Evolutionary conservation across 1,140 invertebrate genomes (phyloP), one percentile per base, ranked within the genome.

Genomic region (Adoxophyes honmai): DNA sequence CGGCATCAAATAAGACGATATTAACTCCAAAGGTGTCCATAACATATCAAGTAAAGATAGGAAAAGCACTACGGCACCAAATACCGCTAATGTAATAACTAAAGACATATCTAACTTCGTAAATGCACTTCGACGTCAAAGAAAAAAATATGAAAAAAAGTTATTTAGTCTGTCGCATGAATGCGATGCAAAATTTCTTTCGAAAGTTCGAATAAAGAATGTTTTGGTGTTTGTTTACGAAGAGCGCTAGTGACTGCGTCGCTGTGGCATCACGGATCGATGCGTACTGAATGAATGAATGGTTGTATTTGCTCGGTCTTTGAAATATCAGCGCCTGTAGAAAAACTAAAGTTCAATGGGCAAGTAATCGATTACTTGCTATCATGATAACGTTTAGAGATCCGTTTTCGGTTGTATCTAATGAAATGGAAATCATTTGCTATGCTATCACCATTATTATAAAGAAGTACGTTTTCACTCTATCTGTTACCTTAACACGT

Each of bases 1-100:
- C 21, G 90, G 90, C 72, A 88, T 89, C 57, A 92, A 69, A 71
- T 90, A 63, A 1, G 89, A 87, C 55, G 87, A 86, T 14, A 89
- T 64, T 51, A 91, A 72, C 44, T 87, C 78, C 42, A 91, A 56
- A 13, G 89, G 55, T 62, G 90, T 91, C 81, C 87, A 90, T 8
- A 91, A 71, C 21, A 90, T 89, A 60, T 91, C 90, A 33, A 86
- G 73, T 4, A 90, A 58, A 55, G 81, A 82, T 44, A 75, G 66
- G n/a, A 70, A 66, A 8, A 91, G 65, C 9, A 76, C 73, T 14
- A 89, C 34, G 1, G 82, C 66, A 1, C 91, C 91, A 0, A 91
- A 64, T 34, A 86, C 55, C n/a, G 77, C 74, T 51, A 90, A 64
- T 51, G 66, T 38, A 52, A 78, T 53, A 21, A 78, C 36, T 33